Evolutionary conservation across 2,113 vertebrate species (phyloP), one percentile per base, ranked within the genome.

Genomic region (Pygoscelis adeliae): DNA sequence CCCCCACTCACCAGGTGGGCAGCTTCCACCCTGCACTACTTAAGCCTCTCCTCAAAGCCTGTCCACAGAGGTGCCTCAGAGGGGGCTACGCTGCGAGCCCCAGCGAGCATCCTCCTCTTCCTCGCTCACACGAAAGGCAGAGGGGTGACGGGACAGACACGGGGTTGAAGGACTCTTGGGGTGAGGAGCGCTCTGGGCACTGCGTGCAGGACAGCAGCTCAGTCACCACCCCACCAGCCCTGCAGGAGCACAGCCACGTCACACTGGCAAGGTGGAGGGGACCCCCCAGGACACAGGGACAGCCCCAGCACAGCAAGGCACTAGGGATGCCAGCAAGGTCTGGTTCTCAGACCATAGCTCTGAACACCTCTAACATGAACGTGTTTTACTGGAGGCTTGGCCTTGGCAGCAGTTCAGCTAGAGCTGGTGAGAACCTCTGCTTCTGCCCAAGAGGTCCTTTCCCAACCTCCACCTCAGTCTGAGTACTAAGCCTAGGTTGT

Each of bases 161-260:
- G 1, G 27, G 32, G 67, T 5, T 61, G 16, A 72, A 67, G 42
- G 32, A 40, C 47, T 14, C 70, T 11, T 1, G 0, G 38, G 38
- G 52, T 12, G 16, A 83, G 63, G 10, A 55, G 27, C 30, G 55
- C 40, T 61, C 42, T 36, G 38, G n/a, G 11, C 34, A 56, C 13
- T 4, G 3, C 0, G 1, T 20, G 15, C 19, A 16, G 73, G 25
- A 40, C 20, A 42, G 40, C 29, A 62, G n/a, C 38, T 61, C 3
- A 1, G 11, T 61, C 61, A 55, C 15, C 50, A 19, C 9, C 29
- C 22, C 13, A 3, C 27, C 52, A 56, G 42, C 49, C 72, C 52
- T 10, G 59, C 40, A 40, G 63, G 7, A 76, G n/a, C 46, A 56
- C 27, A 63, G 65, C 36, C 29, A 15, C 2, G 0, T 20, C 30